These are phyloP conservation scores for Drosophila nigrodunni DNA, from an alignment of 1,140 invertebrate species.

Conservation along the genomic window DNA sequence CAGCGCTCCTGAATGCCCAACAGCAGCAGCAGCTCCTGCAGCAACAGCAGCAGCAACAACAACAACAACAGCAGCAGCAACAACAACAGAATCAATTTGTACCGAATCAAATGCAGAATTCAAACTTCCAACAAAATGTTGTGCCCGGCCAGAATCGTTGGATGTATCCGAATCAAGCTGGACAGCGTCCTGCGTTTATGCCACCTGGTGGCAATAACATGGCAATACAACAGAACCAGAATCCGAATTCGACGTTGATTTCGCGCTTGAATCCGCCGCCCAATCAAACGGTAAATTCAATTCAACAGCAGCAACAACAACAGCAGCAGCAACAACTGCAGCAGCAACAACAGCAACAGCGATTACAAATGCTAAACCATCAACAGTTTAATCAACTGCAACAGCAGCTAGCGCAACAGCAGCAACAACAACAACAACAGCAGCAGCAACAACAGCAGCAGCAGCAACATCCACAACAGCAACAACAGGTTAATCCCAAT, in stretches of 20 bases:
- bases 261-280: slow-evolving; percentile 90
- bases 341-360: slow-evolving; percentile 72
- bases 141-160: slow-evolving; percentile 72
- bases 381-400: slow-evolving; percentile 84
- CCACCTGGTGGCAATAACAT: slow-evolving; percentile 57
- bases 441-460: slow-evolving; percentile 84
- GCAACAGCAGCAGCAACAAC: slow-evolving; percentile 47
- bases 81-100: slow-evolving; percentile 74
- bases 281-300: slow-evolving; percentile 84
- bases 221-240: slow-evolving; percentile 75
- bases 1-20: slow-evolving; percentile 65
- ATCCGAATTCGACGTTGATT: slow-evolving; percentile 87
- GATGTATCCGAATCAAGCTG: slow-evolving; percentile 74
- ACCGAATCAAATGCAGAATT: slow-evolving; percentile 72
- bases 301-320: slow-evolving; percentile 85
- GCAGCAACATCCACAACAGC: slow-evolving; percentile 81
- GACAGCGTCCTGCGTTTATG: slow-evolving; percentile 75
- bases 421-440: slow-evolving; percentile 56
- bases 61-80: slow-evolving; percentile 70
- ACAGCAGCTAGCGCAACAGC: slow-evolving; percentile 84
- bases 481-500: slow-evolving; percentile 82
- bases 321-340: slow-evolving; percentile 63
- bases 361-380: slow-evolving; percentile 73
- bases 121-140: slow-evolving; percentile 73
- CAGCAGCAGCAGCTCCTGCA: slow-evolving; percentile 81